Percentiles rank a stretch among this genome's conserved stretches.
phyloP scores from a whole-genome alignment of 2,888 invertebrate genomes.

The Himalopsyche anomala region DNA sequence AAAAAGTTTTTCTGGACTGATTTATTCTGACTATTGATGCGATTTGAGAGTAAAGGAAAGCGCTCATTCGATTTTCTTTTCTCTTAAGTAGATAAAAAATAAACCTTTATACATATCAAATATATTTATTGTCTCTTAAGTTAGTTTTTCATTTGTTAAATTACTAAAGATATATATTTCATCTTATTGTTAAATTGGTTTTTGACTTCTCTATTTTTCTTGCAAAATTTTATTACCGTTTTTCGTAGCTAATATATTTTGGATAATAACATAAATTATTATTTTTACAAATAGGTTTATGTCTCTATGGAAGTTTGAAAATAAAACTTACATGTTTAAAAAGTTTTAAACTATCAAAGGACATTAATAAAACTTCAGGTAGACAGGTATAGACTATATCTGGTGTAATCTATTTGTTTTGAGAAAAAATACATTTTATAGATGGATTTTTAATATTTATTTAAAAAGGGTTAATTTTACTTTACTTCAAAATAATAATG shows the following conservation, averaged over 20 bases:
- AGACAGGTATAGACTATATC: no score
- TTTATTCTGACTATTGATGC: slow-evolving; percentile 41
- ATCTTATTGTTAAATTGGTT: not conserved
- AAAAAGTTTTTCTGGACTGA: slow-evolving; percentile 31
- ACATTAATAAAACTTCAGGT: no score
- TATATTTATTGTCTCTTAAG: not conserved
- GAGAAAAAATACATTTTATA: no score
- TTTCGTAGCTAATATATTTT: not conserved
- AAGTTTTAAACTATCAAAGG: no score
- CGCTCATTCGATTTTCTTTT: slow-evolving; percentile 35
- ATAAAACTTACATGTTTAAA: no score
- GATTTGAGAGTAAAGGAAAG: slow-evolving; percentile 40
- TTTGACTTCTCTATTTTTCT: not conserved
- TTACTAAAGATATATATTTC: not conserved
- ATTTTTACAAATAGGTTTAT: no score
- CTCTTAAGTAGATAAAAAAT: slow-evolving; percentile 37
- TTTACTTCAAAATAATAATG: no score
- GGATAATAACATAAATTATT: not conserved
- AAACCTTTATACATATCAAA: slow-evolving; percentile 35
- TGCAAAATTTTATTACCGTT: not conserved
- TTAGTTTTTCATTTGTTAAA: not conserved
- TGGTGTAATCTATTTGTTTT: no score
- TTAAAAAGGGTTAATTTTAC: no score
- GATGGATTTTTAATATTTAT: no score
- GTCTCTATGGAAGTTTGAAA: no score